Evolutionary conservation across 2,888 invertebrate genomes (phyloP), one percentile per base, ranked within the genome.

Genomic region (Colostygia pectinataria): DNA sequence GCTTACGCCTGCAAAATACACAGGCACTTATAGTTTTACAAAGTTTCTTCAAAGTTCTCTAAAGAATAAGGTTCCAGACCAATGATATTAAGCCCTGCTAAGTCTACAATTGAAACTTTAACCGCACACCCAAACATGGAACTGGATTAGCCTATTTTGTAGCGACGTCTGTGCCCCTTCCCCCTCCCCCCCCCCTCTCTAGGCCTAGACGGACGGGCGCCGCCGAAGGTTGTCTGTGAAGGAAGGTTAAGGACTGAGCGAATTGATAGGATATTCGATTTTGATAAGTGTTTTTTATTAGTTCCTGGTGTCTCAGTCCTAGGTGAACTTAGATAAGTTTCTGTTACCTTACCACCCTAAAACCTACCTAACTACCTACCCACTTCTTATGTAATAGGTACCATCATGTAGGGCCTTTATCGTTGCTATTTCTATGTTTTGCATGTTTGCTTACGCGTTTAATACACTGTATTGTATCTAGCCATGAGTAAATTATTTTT

Each of bases 171-270:
- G 44, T 36, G 43, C 47, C 53, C 41, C 53, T 52, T 46, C 23
- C 55, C 55, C 47, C 46, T 15, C 55, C 55, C 48, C 49, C 40
- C 13, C 52, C 25, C 20, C 33, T 20, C 44, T 51, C 33, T 27
- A 33, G 52, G 58, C 59, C 59, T 61, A 80, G 80, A 77, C 80
- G 41, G 55, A 53, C 45, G 62, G 80, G 81, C 80, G 80, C 80
- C 80, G 8, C 20, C 64, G 83, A 85, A 86, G 85, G 85, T 71
- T 83, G 86, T 85, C 84, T 85, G 71, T 48, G 4, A 29, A 37
- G 56, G 66, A 71, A 77, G 79, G 80, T 80, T 79, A 80, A 80
- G 77, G 78, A 72, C 81, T 77, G 61, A 56, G 51, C 63, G 64
- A 66, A 69, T 69, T 70, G 66, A 74, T 71, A 49, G 60, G 47